Evolutionary conservation across 2,113 vertebrate genomes (phyloP), one percentile per base, ranked within the genome.

Genomic region (Sarotherodon lohbergeri): DNA sequence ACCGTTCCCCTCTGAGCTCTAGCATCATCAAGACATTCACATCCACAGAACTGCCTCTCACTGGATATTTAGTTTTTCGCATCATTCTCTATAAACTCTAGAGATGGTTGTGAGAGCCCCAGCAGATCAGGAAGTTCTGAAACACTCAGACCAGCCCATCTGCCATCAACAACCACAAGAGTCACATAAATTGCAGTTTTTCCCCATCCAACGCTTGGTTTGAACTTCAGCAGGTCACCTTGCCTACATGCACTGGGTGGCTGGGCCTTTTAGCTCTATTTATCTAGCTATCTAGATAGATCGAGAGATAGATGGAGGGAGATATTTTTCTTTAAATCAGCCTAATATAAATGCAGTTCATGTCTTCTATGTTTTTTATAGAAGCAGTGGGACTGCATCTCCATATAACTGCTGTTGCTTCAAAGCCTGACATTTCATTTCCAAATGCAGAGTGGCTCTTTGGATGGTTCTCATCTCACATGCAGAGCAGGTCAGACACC

Each of bases 371-470:
- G 66, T 1, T 24, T 71, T 73, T 16, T 90, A 90, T 90, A 91
- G 86, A 94, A 87, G 86, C 68, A 76, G 27, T 48, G 14, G 6
- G 54, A 59, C 29, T 46, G 22, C 22, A 91, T 84, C 83, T 83
- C 54, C 66, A 83, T 56, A 86, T 80, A 84, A 29, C 48, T 32
- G 13, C 84, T 48, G 80, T 86, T 5, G 55, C 48, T 73, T 81
- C 86, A 27, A 46, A 89, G 66, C 50, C 66, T 83, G 87, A 93
- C 94, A 86, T 94, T 94, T 94, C 36, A 92, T 92, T 93, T 94
- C 86, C 82, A 92, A 89, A 87, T 2, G 50, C 66, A 11, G 59
- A 89, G 73, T 36, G 81, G 83, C 90, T 89, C 52, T 66, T 82
- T 59, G 89, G 39, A 80, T 39, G 85, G 73, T 87, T 92, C 84